Evolutionary conservation across 2,888 invertebrate species (phyloP).

Genomic region (Nomada fabriciana): DNA sequence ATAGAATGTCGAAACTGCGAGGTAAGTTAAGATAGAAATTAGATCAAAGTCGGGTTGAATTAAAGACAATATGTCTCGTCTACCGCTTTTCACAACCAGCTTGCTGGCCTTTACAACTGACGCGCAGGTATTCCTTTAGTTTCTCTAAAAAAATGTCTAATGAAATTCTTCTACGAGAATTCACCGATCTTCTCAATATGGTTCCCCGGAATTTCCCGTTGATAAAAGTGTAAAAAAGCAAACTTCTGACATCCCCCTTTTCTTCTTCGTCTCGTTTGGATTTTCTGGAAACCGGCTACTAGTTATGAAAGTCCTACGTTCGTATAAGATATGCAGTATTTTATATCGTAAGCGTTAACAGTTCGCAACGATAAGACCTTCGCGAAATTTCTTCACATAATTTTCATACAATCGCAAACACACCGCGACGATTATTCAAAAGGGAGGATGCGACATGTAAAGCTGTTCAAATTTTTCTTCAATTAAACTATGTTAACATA

Average conservation of each 20-base stretch:
- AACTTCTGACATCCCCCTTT: constrained; percentile 7
- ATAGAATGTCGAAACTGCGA: constrained; percentile 26
- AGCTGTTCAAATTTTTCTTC: too few relatives aligned
- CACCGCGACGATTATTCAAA: too few relatives aligned
- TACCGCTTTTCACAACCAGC: constrained; percentile 19
- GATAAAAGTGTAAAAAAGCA: constrained; percentile 57
- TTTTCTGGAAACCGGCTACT: constrained; percentile 44
- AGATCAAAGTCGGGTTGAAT: constrained; percentile 23
- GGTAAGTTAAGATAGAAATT: constrained; percentile 56
- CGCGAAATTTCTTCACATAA: constrained; percentile 47
- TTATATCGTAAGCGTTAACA: constrained; percentile 76
- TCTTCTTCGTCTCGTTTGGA: constrained; percentile 12
- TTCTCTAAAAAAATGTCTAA: constrained; percentile 14
- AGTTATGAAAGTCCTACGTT: constrained; percentile 74
- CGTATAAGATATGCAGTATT: constrained; percentile 78
- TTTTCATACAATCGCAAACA: neutral
- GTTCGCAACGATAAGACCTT: constrained; percentile 67
- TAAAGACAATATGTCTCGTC: constrained; percentile 19
- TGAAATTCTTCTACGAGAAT: constrained; percentile 42
- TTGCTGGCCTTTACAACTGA: constrained; percentile 1
- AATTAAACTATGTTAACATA: too few relatives aligned
- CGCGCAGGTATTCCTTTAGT: constrained; percentile 2
- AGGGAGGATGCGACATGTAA: too few relatives aligned
- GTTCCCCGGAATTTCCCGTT: neutral
- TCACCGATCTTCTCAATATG: constrained; percentile 2